Base-by-base conservation (phyloP, 2,888 invertebrate genomes). In the Yponomeuta sedellus region DNA sequence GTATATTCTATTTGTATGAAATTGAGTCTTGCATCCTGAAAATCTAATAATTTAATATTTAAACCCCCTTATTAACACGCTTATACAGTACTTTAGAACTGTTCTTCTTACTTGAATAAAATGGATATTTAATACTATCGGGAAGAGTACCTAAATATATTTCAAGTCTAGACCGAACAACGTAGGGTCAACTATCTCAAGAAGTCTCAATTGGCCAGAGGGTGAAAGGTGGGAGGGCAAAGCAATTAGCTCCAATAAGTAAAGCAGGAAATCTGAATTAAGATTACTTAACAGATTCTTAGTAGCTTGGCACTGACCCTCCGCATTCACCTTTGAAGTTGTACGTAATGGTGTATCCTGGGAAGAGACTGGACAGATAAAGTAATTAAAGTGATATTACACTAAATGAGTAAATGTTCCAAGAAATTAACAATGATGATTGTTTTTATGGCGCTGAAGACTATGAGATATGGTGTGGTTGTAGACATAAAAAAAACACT, bases 181-280 rank as follows among this genome's bases (percentile, higher is more conserved):
- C 62, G 62, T 66, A 67, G 74, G 74, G 79, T 81, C 79, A 78
- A 76, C 73, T 73, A 73, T 72, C 71, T 65, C 72, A 72, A 28
- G 20, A 79, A 81, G 74, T 65, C 67, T 68, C 83, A 80, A 82
- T 77, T 71, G 71, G 68, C 69, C 2, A 74, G 74, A 74, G 80
- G 79, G 79, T 70, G 75, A 77, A 75, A 78, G 81, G 77, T 77
- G 76, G 73, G 73, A 78, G 81, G 81, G 77, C 78, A 74, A 64
- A 40, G 66, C 77, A 86, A 87, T 86, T 87, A 86, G 80, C 76
- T 74, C 76, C 85, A 86, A 86, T 86, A 82, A 81, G 74, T 69
- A 74, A 73, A 52, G n/a, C 82, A 83, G 83, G 86, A 85, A 79
- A 77, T 73, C 70, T 67, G 77, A 79, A 82, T 85, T 83, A 81